Base-by-base conservation (phyloP, 2,113 vertebrate species). In the Grammomys dolichurus region DNA sequence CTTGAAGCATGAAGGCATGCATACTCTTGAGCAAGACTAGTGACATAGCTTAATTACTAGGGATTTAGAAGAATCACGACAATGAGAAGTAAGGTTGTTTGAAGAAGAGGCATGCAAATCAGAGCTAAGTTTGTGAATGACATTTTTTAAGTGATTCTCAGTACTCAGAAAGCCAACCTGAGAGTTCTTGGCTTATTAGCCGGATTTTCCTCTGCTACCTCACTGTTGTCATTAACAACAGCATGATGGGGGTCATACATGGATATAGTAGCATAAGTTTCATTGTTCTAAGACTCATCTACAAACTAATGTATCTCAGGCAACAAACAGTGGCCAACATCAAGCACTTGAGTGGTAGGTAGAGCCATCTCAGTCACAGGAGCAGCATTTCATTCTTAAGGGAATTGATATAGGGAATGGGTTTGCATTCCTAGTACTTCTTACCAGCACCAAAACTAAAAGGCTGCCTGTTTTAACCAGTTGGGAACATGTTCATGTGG, bases 131-230 rank as follows among this genome's bases (percentile, higher is more conserved):
- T 22, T 72, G 58, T 43, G 56, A 36, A 6, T 24, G 22, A 33
- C 56, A n/a, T 81, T 87, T 2, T 33, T 2, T 26, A 58, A 60
- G 60, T 69, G 67, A 4, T 40, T 54, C 11, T 88, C 43, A 33
- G 4, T 54, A 70, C 2, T 51, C 22, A 63, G 75, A 33, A 77
- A 43, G 76, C 67, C 77, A 90, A 48, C 26, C 7, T 36, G 31
- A 56, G 19, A n/a, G 40, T 31, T 24, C 4, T 0, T 1, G 31
- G 65, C 9, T 54, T 51, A 8, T 51, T 4, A 24, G 13, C 10
- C 31, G 7, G n/a, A 43, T 14, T 54, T 43, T 94, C 20, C 9
- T 48, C 16, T 56, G 11, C 46, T 26, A 24, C 24, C 63, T 51
- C 1, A 22, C 31, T 40, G 24, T 33, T 51, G 26, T 28, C 75